Percentiles rank a stretch among this genome's conserved stretches.
phyloP scores from a whole-genome alignment of 2,113 vertebrate species.

The Indri indri region DNA sequence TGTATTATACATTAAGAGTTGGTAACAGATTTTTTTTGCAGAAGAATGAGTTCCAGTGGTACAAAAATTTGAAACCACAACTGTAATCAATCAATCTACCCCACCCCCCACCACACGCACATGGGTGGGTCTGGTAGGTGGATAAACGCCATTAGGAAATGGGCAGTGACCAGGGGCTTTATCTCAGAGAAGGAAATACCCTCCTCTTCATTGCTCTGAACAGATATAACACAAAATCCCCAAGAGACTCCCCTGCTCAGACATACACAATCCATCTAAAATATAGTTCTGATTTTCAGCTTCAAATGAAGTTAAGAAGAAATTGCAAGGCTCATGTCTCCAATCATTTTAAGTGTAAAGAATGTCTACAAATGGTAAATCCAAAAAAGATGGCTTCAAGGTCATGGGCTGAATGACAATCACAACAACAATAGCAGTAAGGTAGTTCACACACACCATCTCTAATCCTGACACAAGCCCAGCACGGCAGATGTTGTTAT shows the following conservation, averaged over 20 bases:
- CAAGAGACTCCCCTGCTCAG: neutral
- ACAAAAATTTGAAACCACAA: neutral
- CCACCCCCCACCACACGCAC: neutral
- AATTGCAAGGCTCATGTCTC: neutral
- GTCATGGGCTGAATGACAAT: neutral
- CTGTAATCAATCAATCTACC: neutral
- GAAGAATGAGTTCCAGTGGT: neutral
- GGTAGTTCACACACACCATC: neutral
- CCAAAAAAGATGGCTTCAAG: neutral
- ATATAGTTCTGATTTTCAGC: neutral
- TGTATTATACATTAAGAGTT: neutral
- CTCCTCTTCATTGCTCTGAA: neutral
- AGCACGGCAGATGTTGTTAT: neutral
- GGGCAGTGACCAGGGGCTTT: neutral
- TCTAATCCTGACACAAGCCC: neutral
- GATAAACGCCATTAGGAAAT: neutral
- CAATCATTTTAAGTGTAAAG: neutral
- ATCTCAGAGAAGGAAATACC: neutral
- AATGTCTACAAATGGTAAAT: neutral
- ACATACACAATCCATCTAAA: neutral
- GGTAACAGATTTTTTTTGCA: neutral
- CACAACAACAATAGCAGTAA: neutral
- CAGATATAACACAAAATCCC: neutral
- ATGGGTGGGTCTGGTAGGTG: too few species aligned
- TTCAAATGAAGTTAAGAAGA: neutral